Conservation (phyloP, 2,113 vertebrate species). For the Tretioscincus oriximinensis region DNA sequence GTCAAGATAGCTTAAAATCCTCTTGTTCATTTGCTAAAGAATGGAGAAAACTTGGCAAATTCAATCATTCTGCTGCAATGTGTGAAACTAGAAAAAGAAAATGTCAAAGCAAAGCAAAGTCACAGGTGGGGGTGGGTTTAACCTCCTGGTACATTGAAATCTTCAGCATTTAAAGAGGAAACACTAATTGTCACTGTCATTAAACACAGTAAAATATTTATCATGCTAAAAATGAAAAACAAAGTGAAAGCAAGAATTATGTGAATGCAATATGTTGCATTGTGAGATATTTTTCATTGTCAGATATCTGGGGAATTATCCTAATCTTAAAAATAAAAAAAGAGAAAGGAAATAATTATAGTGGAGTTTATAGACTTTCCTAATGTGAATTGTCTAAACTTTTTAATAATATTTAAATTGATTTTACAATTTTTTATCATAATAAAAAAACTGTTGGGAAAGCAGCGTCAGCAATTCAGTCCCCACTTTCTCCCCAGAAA, state of each 20-base stretch:
- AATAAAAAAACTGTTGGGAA: too few relatives aligned
- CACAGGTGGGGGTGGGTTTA: not conserved
- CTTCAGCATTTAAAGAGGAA: conserved; percentile 40
- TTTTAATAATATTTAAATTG: too few relatives aligned
- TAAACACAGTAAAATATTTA: conserved; percentile 25
- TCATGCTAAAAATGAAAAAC: conserved; percentile 28
- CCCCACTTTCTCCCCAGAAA: too few relatives aligned
- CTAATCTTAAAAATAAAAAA: too few relatives aligned
- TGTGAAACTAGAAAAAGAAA: not conserved
- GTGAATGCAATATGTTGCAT: too few relatives aligned
- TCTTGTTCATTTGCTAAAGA: not conserved
- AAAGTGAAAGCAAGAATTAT: conserved; percentile 19
- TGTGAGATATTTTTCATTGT: too few relatives aligned
- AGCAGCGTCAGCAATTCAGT: too few relatives aligned
- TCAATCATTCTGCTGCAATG: not conserved
- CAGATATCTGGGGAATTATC: too few relatives aligned
- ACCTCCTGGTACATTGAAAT: not conserved
- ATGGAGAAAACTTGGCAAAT: not conserved
- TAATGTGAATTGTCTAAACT: too few relatives aligned
- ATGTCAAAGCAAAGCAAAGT: not conserved
- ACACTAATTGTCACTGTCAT: not conserved
- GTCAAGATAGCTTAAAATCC: not conserved
- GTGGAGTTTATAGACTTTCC: too few relatives aligned
- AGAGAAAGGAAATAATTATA: too few relatives aligned
- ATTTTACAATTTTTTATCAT: too few relatives aligned